phyloP scores from a whole-genome alignment of 2,888 invertebrate species.

The Dioctria linearis region DNA sequence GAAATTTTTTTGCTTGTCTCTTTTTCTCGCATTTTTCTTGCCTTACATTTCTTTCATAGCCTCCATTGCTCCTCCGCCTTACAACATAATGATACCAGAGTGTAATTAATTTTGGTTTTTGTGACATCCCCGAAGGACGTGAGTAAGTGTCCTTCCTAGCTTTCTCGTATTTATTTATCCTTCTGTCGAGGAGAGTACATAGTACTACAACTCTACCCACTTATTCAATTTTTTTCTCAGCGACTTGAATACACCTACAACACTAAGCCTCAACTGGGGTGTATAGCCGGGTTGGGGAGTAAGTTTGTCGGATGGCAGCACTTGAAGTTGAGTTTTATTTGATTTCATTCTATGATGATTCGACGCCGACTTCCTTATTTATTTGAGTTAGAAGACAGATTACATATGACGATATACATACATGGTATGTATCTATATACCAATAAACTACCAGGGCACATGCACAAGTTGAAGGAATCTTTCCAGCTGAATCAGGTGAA shows the following conservation, averaged over 20 bases:
- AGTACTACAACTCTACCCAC: background rate
- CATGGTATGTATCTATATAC: background rate
- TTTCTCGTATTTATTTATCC: conserved; percentile 29
- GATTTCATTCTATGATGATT: conserved; percentile 33
- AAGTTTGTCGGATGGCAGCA: background rate
- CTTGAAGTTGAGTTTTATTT: conserved; percentile 26
- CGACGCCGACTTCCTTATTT: background rate
- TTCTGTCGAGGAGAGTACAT: conserved; percentile 3
- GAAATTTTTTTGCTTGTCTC: background rate
- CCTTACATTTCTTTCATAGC: background rate
- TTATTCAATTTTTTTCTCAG: conserved; percentile 38
- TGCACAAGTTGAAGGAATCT: background rate
- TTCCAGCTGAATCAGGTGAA: background rate
- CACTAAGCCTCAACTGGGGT: too few relatives aligned
- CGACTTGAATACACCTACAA: background rate
- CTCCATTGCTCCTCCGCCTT: background rate
- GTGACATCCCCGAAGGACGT: conserved; percentile 25
- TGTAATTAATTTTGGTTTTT: conserved; percentile 42
- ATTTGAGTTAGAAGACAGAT: background rate
- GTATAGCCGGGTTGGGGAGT: background rate
- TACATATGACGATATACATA: background rate
- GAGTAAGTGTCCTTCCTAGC: background rate
- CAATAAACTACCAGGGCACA: too few relatives aligned
- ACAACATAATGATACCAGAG: conserved; percentile 20
- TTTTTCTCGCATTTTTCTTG: background rate